A percentile compares a stretch with the other conserved stretches of the same genome.
These are phyloP conservation scores for Mus minutoides DNA, from an alignment of 2,797 vertebrate genomes.

Conservation along the genomic window DNA sequence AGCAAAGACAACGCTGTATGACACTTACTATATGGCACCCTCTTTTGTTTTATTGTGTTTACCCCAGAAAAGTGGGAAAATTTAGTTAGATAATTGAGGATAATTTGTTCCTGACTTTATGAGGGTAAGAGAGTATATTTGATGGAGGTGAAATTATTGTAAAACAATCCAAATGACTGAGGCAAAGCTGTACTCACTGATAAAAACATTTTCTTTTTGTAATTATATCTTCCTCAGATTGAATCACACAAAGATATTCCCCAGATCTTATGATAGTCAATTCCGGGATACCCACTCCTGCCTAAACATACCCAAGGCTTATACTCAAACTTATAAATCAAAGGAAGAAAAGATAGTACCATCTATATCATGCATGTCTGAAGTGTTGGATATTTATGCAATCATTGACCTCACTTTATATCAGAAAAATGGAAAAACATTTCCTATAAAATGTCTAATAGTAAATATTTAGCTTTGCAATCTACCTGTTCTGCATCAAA, in stretches of 20 bases:
- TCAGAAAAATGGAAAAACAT: background rate
- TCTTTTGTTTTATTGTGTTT: background rate
- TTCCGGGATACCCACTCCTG: background rate
- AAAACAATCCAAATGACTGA: background rate
- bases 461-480: constrained; percentile 13
- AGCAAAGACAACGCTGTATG: background rate
- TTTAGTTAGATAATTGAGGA: background rate
- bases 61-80: background rate
- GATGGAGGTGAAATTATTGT: background rate
- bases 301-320: background rate
- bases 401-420: background rate
- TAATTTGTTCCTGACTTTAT: background rate
- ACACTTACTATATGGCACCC: accelerated
- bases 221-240: background rate
- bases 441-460: background rate
- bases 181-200: background rate
- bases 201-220: background rate
- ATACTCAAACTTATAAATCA: background rate
- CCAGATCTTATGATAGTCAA: background rate
- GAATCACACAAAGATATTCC: background rate
- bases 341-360: background rate
- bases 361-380: background rate
- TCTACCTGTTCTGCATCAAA: background rate
- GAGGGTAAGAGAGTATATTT: background rate
- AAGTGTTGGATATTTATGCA: background rate